Percentiles rank a stretch among this genome's conserved stretches.
Conservation (phyloP, 2,113 vertebrate species). For the Phalacrocorax pelagicus region DNA sequence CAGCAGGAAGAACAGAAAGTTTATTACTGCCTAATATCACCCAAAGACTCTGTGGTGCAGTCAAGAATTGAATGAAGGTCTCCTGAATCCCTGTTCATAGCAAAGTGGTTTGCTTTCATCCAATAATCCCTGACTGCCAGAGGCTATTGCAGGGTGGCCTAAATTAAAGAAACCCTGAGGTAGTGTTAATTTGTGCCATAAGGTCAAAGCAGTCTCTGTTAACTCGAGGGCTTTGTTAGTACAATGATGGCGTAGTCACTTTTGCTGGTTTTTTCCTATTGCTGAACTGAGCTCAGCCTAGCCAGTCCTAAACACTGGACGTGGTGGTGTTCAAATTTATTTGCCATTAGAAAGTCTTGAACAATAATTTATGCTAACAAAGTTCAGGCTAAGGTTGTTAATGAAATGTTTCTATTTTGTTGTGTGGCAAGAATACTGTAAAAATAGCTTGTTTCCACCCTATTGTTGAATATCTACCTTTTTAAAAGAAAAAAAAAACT, state of each 20-base stretch:
- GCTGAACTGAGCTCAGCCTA: background rate
- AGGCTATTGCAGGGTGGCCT: slow-evolving; percentile 17
- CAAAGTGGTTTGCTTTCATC: background rate
- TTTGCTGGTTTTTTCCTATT: background rate
- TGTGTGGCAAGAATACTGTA: background rate
- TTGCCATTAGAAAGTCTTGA: background rate
- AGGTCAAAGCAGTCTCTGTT: slow-evolving; percentile 10
- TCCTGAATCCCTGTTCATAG: background rate
- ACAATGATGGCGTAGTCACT: background rate
- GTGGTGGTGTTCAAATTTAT: background rate
- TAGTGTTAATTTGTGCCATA: slow-evolving; percentile 24
- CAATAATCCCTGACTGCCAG: background rate
- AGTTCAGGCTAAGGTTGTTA: background rate
- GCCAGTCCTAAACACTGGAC: background rate
- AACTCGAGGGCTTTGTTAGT: background rate
- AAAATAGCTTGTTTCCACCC: background rate
- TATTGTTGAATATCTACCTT: background rate
- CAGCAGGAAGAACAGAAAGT: background rate
- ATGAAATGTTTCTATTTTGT: background rate
- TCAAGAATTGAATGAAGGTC: background rate
- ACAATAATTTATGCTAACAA: background rate
- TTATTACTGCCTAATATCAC: background rate
- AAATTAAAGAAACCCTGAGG: slow-evolving; percentile 32
- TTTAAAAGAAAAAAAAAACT: background rate
- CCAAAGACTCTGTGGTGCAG: background rate